These are phyloP conservation scores for Drosophila rubida DNA, from an alignment of 2,888 invertebrate species.

Conservation along the genomic window DNA sequence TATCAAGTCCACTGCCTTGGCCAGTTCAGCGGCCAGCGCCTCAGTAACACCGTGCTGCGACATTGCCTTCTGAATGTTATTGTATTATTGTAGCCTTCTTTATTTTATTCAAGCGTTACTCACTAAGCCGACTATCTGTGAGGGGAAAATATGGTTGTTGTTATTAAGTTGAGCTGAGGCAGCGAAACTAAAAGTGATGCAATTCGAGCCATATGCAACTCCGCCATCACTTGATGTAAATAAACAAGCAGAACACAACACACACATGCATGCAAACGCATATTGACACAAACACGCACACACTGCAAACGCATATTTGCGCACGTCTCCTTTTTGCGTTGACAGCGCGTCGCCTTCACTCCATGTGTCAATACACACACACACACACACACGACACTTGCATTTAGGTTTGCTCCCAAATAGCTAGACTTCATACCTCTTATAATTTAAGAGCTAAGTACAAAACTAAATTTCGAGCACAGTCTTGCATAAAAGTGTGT, in stretches of 20 bases:
- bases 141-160: neutral
- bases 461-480: neutral
- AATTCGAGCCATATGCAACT: constrained; percentile 12
- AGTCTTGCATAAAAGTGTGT: neutral
- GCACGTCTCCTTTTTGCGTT: constrained; percentile 9
- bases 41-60: constrained; percentile 81
- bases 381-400: too few relatives aligned
- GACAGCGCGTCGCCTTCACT: neutral
- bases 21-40: constrained; percentile 89
- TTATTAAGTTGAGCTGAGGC: neutral
- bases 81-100: too few relatives aligned
- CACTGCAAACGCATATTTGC: neutral
- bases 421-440: too few relatives aligned
- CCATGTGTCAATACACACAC: constrained; percentile 3
- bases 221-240: constrained; percentile 4
- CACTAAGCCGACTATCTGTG: neutral
- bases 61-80: neutral
- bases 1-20: constrained; percentile 92
- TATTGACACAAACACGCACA: neutral
- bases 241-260: constrained; percentile 2
- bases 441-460: too few relatives aligned
- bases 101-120: too few relatives aligned
- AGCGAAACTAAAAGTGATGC: constrained; percentile 18
- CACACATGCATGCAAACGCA: neutral
- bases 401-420: neutral